Evolutionary conservation across 2,113 vertebrate species (phyloP).

Genomic region (Leptocoma aspasia): DNA sequence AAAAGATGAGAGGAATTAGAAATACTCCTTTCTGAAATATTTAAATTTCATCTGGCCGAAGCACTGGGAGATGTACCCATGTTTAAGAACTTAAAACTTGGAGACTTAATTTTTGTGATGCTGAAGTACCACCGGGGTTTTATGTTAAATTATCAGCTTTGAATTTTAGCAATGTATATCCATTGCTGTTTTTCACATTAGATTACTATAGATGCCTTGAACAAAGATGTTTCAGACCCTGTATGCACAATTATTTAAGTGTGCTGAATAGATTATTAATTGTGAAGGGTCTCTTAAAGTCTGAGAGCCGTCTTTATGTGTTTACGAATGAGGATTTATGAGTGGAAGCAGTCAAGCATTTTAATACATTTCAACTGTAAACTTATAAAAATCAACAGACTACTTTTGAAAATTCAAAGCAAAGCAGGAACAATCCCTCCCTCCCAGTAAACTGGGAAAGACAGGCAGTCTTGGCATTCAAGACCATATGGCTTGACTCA

Average conservation of each 20-base stretch:
- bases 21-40: neutral
- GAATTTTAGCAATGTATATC: neutral
- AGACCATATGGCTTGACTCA: slow-evolving; percentile 49
- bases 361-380: neutral
- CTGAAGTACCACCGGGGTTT: neutral
- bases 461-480: slow-evolving; percentile 31
- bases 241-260: neutral
- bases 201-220: neutral
- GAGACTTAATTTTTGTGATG: neutral
- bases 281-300: neutral
- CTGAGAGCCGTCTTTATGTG: neutral
- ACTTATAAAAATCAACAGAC: neutral
- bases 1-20: neutral
- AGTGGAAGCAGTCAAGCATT: neutral
- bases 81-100: neutral
- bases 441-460: neutral
- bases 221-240: neutral
- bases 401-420: neutral
- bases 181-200: neutral
- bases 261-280: neutral
- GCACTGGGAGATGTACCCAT: neutral
- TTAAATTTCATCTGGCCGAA: neutral
- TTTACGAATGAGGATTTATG: neutral
- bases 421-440: neutral
- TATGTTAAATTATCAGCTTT: neutral